phyloP scores from a whole-genome alignment of 1,140 invertebrate species.

The Megathymus violae region DNA sequence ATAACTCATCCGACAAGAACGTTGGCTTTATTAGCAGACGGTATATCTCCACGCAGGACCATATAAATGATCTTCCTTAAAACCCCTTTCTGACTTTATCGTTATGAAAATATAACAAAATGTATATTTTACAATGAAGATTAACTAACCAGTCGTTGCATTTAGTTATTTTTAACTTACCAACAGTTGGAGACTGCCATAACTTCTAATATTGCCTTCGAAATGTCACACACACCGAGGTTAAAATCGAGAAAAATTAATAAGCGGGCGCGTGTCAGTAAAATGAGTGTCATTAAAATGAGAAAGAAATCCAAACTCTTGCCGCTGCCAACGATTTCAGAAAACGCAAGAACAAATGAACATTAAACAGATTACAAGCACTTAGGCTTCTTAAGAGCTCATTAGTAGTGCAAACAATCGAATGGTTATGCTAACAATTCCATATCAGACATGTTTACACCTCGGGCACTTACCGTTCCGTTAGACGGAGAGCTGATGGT shows the following conservation, averaged over 20 bases:
- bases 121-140: no score
- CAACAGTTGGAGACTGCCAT: no score
- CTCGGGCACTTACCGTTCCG: slow-evolving; percentile 45
- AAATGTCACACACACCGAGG: no score
- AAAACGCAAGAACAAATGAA: slow-evolving; percentile 43
- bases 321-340: neutral
- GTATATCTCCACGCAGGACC: no score
- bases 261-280: neutral
- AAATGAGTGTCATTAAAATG: neutral
- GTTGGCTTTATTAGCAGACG: no score
- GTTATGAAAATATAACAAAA: no score
- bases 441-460: slow-evolving; percentile 44
- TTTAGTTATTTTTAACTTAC: no score
- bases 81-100: no score
- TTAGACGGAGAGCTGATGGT: slow-evolving; percentile 26
- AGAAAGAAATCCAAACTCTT: neutral
- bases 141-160: no score
- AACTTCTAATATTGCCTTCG: no score
- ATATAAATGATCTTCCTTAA: no score
- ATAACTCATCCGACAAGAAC: no score
- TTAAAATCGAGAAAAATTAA: neutral
- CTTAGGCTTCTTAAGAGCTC: slow-evolving; percentile 45
- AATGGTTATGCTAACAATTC: slow-evolving; percentile 44
- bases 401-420: slow-evolving; percentile 52
- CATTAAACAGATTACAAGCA: slow-evolving; percentile 46